Conservation (phyloP, 2,888 invertebrate genomes). For the Lordiphosa andalusiaca region DNA sequence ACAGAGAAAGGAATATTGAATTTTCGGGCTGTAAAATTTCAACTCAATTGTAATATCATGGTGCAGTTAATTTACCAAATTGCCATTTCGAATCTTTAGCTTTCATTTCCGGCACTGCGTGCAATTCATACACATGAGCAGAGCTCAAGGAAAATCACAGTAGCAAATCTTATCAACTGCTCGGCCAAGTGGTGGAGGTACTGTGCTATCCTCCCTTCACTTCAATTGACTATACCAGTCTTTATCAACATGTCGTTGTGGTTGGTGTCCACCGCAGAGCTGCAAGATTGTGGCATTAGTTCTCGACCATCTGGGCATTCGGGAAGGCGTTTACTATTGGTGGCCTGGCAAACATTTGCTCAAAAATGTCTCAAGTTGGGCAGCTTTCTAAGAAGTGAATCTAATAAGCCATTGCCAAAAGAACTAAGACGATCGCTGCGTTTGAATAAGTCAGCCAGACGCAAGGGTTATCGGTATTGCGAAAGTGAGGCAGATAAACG, state of each 20-base stretch:
- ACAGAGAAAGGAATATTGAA: conserved; percentile 5
- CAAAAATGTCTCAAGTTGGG: conserved; percentile 62
- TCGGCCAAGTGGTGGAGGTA: conserved; percentile 24
- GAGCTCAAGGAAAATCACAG: conserved; percentile 12
- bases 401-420: conserved; percentile 71
- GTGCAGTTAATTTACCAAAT: conserved; percentile 31
- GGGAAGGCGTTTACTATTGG: conserved; percentile 40
- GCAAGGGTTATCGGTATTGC: conserved; percentile 68
- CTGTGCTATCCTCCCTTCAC: conserved; percentile 3
- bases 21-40: conserved; percentile 7
- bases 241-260: conserved; percentile 59
- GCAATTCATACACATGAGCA: conserved; percentile 3
- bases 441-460: conserved; percentile 70
- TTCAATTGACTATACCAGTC: conserved; percentile 35
- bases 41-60: conserved; percentile 32
- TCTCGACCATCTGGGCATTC: conserved; percentile 14
- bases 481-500: conserved; percentile 74
- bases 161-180: conserved; percentile 33
- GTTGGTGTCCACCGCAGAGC: conserved; percentile 52
- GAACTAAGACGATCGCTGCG: conserved; percentile 71
- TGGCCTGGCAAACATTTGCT: conserved; percentile 67
- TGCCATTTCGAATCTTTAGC: conserved; percentile 5
- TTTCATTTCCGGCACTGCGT: conserved; percentile 4
- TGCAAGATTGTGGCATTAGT: conserved; percentile 27
- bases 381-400: conserved; percentile 51